phyloP scores from a whole-genome alignment of 2,113 vertebrate genomes.

The human (Homo sapiens) region GRCh38 chr7:115910501-115911000 shows the following conservation, averaged over 20 bases:
- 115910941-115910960: background rate
- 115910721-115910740: constrained; percentile 97
- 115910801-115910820: background rate
- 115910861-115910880: background rate
- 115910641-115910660: constrained; percentile 84
- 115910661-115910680: constrained; percentile 87
- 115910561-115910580: constrained; percentile 85
- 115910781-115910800: background rate
- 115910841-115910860: background rate
- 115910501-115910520: constrained; percentile 84
- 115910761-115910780: constrained; percentile 64
- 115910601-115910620: constrained; percentile 86
- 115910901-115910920: background rate
- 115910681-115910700: constrained; percentile 82
- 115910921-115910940: background rate
- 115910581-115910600: constrained; percentile 85
- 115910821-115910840: background rate
- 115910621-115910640: constrained; percentile 83
- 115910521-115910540: constrained; percentile 82
- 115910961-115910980: background rate
- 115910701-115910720: constrained; percentile 88
- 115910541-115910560: constrained; percentile 87
- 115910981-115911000: background rate
- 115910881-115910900: background rate
- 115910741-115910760: constrained; percentile 56